phyloP scores from a whole-genome alignment of 2,888 invertebrate species.

The Agrochola macilenta region DNA sequence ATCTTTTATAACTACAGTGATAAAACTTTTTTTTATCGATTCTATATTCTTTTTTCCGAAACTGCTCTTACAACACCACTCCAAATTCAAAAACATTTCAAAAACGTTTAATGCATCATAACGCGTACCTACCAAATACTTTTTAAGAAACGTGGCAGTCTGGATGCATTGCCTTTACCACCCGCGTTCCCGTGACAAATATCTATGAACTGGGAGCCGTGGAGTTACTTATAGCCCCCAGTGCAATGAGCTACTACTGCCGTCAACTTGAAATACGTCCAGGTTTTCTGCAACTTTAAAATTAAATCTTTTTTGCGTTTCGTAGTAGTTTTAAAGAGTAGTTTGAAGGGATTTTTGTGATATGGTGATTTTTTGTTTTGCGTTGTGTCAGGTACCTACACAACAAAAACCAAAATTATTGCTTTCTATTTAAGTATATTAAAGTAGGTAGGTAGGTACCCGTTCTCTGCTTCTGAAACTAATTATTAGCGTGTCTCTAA shows the following conservation, averaged over 20 bases:
- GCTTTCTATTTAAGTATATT: background rate
- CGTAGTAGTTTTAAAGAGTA: conserved; percentile 38
- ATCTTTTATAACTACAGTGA: background rate
- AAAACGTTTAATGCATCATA: no score
- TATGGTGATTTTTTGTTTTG: background rate
- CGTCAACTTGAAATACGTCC: conserved; percentile 60
- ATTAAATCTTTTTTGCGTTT: conserved; percentile 55
- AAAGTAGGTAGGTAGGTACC: background rate
- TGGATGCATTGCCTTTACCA: conserved; percentile 40
- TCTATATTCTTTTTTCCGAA: background rate
- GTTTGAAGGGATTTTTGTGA: conserved; percentile 24
- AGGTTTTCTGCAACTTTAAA: conserved; percentile 56
- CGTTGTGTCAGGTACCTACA: no score
- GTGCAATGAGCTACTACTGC: conserved; percentile 54
- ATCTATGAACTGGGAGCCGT: conserved; percentile 40
- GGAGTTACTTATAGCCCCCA: conserved; percentile 47
- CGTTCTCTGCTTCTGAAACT: background rate
- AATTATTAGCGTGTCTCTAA: no score
- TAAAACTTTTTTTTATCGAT: background rate
- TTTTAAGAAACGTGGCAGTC: conserved; percentile 32
- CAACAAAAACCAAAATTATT: no score
- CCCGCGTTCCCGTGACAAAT: conserved; percentile 52
- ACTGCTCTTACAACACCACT: background rate
- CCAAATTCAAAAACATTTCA: background rate
- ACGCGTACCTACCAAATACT: background rate